phyloP scores from a whole-genome alignment of 1,140 invertebrate species.

The Pararge aegeria region DNA sequence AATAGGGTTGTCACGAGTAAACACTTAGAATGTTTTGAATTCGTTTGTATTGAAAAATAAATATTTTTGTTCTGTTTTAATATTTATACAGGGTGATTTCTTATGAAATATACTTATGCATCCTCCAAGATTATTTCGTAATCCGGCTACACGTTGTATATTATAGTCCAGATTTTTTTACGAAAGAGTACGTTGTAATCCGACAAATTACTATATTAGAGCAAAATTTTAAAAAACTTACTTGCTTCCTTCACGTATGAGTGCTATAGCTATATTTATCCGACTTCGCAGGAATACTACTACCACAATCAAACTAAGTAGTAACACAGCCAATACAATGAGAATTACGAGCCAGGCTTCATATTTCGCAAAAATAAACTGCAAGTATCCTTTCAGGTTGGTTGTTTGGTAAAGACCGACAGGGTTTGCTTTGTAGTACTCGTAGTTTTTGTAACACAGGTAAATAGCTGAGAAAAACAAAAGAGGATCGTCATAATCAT shows the following conservation, averaged over 20 bases:
- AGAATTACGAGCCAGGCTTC: constrained; percentile 88
- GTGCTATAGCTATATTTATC: constrained; percentile 92
- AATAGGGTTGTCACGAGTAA: too few relatives aligned
- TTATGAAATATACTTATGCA: too few relatives aligned
- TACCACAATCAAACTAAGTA: constrained; percentile 87
- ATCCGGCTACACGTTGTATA: too few relatives aligned
- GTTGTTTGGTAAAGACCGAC: constrained; percentile 56
- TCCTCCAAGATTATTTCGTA: too few relatives aligned
- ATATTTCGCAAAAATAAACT: constrained; percentile 71
- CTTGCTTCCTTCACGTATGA: constrained; percentile 94
- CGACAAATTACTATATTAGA: too few relatives aligned
- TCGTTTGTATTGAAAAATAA: too few relatives aligned
- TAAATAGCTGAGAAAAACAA: constrained; percentile 79
- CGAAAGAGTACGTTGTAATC: too few relatives aligned
- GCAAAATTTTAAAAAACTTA: constrained; percentile 74
- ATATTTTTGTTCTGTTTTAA: too few relatives aligned
- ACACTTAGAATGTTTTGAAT: too few relatives aligned
- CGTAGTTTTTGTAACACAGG: constrained; percentile 81
- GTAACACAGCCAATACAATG: constrained; percentile 83
- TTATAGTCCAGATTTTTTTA: too few relatives aligned
- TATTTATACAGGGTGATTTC: too few relatives aligned
- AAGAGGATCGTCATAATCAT: too few relatives aligned
- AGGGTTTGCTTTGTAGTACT: constrained; percentile 77
- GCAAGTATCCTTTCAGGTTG: constrained; percentile 58
- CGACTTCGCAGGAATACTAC: constrained; percentile 91